Evolutionary conservation across 1,140 invertebrate species (phyloP).

Genomic region (Pseudomyrmex sp.): DNA sequence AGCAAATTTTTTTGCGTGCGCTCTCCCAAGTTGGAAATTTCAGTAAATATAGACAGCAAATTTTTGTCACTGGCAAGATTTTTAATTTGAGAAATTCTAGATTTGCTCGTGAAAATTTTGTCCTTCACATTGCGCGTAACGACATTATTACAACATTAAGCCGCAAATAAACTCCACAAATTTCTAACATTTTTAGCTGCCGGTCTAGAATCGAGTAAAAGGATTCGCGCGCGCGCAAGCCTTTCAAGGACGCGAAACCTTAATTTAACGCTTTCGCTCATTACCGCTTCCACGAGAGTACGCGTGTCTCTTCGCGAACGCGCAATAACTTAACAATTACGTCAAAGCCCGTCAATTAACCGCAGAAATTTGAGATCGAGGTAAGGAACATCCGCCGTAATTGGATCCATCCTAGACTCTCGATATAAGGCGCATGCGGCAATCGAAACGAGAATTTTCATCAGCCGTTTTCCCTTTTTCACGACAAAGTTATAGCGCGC

Average conservation of each 20-base stretch:
- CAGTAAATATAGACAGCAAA: too few species aligned
- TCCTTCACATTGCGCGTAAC: too few species aligned
- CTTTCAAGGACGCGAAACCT: conserved; percentile 1
- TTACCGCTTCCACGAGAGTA: background rate
- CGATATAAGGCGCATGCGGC: conserved; percentile 8
- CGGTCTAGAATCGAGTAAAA: background rate
- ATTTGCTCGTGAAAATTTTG: too few species aligned
- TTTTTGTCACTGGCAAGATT: too few species aligned
- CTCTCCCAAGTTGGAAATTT: too few species aligned
- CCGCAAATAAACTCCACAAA: background rate
- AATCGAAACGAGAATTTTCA: conserved; percentile 49
- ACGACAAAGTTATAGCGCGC: conserved; percentile 35
- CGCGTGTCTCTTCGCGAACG: background rate
- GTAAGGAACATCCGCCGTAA: too few species aligned
- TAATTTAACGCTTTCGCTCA: conserved; percentile 41
- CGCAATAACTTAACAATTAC: conserved; percentile 14
- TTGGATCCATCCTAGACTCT: background rate
- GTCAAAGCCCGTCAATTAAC: background rate
- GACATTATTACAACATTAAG: too few species aligned
- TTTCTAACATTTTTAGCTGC: background rate
- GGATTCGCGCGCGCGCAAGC: background rate
- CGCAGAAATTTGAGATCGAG: background rate
- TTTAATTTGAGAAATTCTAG: too few species aligned
- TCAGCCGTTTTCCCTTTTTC: conserved; percentile 67
- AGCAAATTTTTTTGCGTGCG: background rate